Evolutionary conservation across 2,888 invertebrate species (phyloP).

Genomic region (Troglohyphantes excavatus): DNA sequence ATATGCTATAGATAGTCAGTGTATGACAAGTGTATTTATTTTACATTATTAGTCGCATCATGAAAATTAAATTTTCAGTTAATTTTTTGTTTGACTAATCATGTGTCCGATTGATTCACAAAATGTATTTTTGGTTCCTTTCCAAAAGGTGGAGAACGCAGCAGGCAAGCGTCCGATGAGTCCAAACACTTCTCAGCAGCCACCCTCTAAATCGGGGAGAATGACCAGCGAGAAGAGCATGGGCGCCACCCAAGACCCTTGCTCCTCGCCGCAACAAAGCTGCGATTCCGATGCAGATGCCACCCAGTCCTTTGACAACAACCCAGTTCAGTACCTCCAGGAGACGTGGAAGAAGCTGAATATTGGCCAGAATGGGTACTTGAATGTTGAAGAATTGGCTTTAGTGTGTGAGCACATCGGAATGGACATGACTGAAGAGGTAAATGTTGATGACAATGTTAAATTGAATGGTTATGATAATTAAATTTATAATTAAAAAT

Average conservation of each 20-base stretch:
- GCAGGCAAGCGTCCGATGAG: constrained; percentile 71
- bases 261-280: background rate
- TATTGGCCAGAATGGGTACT: constrained; percentile 86
- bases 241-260: background rate
- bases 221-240: constrained; percentile 38
- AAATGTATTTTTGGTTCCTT: background rate
- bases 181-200: constrained; percentile 62
- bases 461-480: no score
- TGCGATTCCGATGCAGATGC: constrained; percentile 60
- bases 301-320: constrained; percentile 67
- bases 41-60: no score
- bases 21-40: no score
- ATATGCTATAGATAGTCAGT: no score
- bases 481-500: no score
- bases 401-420: constrained; percentile 87
- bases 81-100: no score
- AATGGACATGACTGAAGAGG: constrained; percentile 87
- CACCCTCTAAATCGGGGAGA: constrained; percentile 70
- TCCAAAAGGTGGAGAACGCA: constrained; percentile 64
- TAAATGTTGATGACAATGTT: no score
- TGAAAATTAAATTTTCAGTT: no score
- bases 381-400: constrained; percentile 86
- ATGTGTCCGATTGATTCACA: no score
- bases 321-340: constrained; percentile 85
- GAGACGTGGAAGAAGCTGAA: constrained; percentile 87